These are phyloP conservation scores for Anguilla anguilla DNA, from an alignment of 2,797 vertebrate genomes.

Conservation along the genomic window DNA sequence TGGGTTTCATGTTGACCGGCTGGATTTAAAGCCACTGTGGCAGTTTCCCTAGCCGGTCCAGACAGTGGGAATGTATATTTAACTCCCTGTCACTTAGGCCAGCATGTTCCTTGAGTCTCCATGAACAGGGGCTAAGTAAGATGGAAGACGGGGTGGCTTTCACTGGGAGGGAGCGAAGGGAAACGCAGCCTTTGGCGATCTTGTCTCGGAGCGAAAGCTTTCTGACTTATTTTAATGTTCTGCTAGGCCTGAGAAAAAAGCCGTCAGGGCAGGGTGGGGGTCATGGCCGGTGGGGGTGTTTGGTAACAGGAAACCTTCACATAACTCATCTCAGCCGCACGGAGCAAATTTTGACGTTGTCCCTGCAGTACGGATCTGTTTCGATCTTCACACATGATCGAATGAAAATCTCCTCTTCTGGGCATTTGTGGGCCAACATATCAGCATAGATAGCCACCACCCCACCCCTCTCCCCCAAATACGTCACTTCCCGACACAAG, in stretches of 20 bases:
- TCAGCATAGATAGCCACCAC: slow-evolving; percentile 59
- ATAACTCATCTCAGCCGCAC: slow-evolving; percentile 67
- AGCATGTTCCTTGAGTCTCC: slow-evolving; percentile 73
- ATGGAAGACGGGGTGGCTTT: slow-evolving; percentile 73
- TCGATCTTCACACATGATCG: slow-evolving; percentile 61
- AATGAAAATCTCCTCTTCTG: slow-evolving; percentile 67
- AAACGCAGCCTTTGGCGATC: slow-evolving; percentile 76
- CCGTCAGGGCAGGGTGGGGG: slow-evolving; percentile 30
- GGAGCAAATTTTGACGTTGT: slow-evolving; percentile 58
- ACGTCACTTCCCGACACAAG: slow-evolving; percentile 40
- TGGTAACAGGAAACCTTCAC: slow-evolving; percentile 54
- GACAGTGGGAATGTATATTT: slow-evolving; percentile 78
- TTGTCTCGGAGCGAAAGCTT: slow-evolving; percentile 64
- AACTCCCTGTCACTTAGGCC: slow-evolving; percentile 78
- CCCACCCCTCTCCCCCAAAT: slow-evolving; percentile 48
- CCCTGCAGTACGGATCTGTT: slow-evolving; percentile 68
- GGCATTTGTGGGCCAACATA: slow-evolving; percentile 55
- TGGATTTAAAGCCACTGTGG: slow-evolving; percentile 68
- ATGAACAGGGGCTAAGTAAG: slow-evolving; percentile 77
- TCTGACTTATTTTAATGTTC: slow-evolving; percentile 69
- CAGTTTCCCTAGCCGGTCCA: slow-evolving; percentile 72
- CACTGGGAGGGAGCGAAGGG: slow-evolving; percentile 62
- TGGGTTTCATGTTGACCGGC: slow-evolving; percentile 66
- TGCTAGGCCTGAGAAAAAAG: slow-evolving; percentile 62
- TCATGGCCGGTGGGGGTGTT: background rate